Conservation (phyloP, 2,113 vertebrate genomes). For the Orcinus orca region DNA sequence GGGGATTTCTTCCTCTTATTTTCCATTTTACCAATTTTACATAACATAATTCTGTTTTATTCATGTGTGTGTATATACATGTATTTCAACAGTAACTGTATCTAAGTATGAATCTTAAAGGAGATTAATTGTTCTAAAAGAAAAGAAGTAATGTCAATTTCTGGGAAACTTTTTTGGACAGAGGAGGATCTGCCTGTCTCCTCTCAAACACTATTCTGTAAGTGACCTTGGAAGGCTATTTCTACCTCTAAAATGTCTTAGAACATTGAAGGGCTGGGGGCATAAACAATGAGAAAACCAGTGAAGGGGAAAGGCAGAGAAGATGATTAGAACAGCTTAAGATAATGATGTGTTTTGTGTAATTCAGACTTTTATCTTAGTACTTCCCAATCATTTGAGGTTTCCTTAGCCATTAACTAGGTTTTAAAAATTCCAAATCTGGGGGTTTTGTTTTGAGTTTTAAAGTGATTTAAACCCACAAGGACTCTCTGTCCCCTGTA, state of each 20-base stretch:
- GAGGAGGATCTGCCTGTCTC: background rate
- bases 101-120: background rate
- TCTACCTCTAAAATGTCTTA: background rate
- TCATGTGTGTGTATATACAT: background rate
- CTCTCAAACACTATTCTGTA: background rate
- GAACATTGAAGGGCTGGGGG: background rate
- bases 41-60: background rate
- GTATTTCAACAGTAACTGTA: background rate
- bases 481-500: constrained; percentile 54
- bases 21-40: constrained; percentile 6
- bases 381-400: constrained; percentile 67
- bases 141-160: constrained; percentile 16
- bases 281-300: constrained; percentile 35
- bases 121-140: constrained; percentile 7
- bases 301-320: constrained; percentile 33
- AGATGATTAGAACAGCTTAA: constrained; percentile 61
- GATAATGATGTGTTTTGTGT: constrained; percentile 56
- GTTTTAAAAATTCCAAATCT: constrained; percentile 61
- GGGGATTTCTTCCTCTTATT: background rate
- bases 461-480: constrained; percentile 63
- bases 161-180: background rate
- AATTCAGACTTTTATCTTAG: constrained; percentile 61
- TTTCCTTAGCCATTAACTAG: constrained; percentile 67
- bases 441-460: constrained; percentile 65
- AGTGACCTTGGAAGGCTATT: background rate